Base-by-base conservation (phyloP, 2,888 invertebrate genomes). In the Archips crataeganus region DNA sequence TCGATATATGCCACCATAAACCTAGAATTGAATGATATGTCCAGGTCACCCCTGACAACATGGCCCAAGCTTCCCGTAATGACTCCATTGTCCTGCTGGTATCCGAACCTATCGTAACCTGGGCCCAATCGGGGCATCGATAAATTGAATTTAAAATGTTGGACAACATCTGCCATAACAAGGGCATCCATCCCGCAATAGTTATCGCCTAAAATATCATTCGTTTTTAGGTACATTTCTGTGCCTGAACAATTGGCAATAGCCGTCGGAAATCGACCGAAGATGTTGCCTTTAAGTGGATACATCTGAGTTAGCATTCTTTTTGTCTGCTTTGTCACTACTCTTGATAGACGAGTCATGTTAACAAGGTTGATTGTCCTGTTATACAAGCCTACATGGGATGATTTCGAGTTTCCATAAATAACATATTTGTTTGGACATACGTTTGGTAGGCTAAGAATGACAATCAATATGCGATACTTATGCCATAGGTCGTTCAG, bases 1-100 rank as follows among this genome's bases (percentile, higher is more conserved):
- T 78, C 54, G 0, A 81, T 75, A 73, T 88, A 90, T 47, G 45
- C 70, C 1, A 84, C 82, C 78, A 90, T 76, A 74, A 90, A 90
- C 69, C 90, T 82, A 2, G 90, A 87, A 77, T 89, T 89, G 49
- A 90, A 90, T 0, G 90, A 89, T 71, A 90, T 81, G 61, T 90
- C 90, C 34, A 87, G 74, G 47, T 84, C 77, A 6, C 79, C 74
- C 2, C 79, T 76, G 15, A 83, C 45, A 1, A 89, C 75, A 62
- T 85, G 82, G 2, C 85, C 85, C 15, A 90, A 80, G 67, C 83
- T 84, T 0, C 89, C 89, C 2, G 80, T 82, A 3, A 70, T 36
- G 5, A 76, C 67, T 3, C 81, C 79, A 3, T 78, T 68, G 1
- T 54, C 61, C 0, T 70, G 51, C 9, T 71, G 76, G 45, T 81